Base-by-base conservation (phyloP, 37 sponge, comb jelly and placozoan species). In the Ephydatia muelleri region DNA sequence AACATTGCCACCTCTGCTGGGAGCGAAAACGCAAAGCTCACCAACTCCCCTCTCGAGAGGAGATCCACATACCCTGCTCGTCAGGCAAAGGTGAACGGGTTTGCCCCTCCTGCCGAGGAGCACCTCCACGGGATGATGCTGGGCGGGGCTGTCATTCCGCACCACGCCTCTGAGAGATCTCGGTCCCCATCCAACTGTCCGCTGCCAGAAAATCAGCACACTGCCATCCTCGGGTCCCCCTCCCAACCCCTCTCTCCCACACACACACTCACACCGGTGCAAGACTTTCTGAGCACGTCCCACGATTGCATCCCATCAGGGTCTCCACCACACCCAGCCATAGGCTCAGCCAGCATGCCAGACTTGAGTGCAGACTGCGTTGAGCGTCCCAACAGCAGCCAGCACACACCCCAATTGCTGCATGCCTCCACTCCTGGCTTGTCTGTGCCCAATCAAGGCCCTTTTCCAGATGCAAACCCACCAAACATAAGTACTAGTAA, bases 1-100 rank as follows among this genome's bases (percentile, higher is more conserved):
- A 23, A 76, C 69, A 77, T 82, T 34, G n/a, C 69, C 33, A n/a
- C 81, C 43, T 81, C 82, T 34, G n/a, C 69, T 16, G 29, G 48
- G 38, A 26, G 40, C 14, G 37, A n/a, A 11, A 40, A 21, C 35
- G 49, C 81, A 21, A 77, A 75, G 31, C 69, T 19, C 36, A 19
- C 14, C 39, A 21, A 27, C 34, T n/a, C 86, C 35, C 49, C 72
- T 4, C 35, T 75, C 39, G 75, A 75, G 75, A 36, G 75, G 23
- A 3, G 75, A 21, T 75, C 36, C 35, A 75, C 75, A 3, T 75
- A 75, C 22, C 75, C 75, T 11, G 33, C 75, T 1, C 75, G 75
- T 23, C 29, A 65, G 13, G 31, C 34, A 14, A 57, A 57, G 16
- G 6, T 14, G 12, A 57, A 57, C 57, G 57, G 57, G 0, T 57